Percentiles rank a stretch among this genome's conserved stretches.
phyloP scores from a whole-genome alignment of 2,888 invertebrate genomes.

The Hofmannophila pseudospretella region DNA sequence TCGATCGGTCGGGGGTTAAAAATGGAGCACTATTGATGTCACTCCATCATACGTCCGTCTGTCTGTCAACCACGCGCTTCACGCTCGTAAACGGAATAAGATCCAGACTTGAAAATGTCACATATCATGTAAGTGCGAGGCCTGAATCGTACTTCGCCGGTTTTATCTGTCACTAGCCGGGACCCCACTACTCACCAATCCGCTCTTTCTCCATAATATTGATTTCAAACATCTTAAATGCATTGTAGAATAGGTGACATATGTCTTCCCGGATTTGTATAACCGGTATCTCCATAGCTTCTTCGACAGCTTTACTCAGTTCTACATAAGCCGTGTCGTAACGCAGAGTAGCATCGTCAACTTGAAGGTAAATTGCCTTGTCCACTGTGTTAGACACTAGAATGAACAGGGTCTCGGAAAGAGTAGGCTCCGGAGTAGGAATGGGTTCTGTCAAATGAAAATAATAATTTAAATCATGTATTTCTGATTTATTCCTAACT shows the following conservation, averaged over 20 bases:
- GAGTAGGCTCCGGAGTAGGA: conserved; percentile 48
- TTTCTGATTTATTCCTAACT: neutral
- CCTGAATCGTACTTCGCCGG: no score
- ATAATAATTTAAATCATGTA: neutral
- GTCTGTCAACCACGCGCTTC: no score
- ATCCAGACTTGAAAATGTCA: no score
- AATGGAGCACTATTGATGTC: no score
- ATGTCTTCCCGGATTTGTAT: conserved; percentile 51
- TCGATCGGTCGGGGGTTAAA: no score
- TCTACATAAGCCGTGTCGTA: conserved; percentile 65
- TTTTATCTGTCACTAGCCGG: no score
- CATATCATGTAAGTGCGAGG: no score
- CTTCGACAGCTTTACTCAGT: conserved; percentile 48
- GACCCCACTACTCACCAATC: conserved; percentile 47
- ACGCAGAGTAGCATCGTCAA: conserved; percentile 39
- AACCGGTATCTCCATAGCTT: conserved; percentile 65
- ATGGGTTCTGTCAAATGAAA: conserved; percentile 51
- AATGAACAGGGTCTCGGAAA: conserved; percentile 39
- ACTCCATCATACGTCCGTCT: no score
- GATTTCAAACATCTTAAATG: conserved; percentile 49
- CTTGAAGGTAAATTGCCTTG: conserved; percentile 48
- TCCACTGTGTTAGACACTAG: conserved; percentile 52
- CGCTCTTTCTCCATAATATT: conserved; percentile 50
- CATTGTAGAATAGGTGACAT: conserved; percentile 36
- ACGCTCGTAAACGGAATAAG: no score